These are phyloP conservation scores for Chrysolina americana DNA, from an alignment of 2,888 invertebrate species.

Conservation along the genomic window DNA sequence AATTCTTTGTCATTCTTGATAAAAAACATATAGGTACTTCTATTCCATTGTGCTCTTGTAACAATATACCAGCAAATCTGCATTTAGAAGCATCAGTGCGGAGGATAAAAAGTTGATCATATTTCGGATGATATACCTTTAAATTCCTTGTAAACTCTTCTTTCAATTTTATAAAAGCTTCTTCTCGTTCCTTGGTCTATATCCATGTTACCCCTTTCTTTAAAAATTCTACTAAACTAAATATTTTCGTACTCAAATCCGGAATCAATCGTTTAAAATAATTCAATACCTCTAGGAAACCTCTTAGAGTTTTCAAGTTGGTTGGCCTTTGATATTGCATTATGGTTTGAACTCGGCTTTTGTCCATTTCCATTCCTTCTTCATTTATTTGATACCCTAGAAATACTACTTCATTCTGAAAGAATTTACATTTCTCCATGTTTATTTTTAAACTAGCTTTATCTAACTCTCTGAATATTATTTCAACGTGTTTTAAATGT, in stretches of 20 bases:
- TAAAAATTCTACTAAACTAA: conserved; percentile 18
- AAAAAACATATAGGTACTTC: conserved; percentile 28
- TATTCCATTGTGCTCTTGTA: conserved; percentile 12
- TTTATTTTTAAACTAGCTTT: too few relatives aligned
- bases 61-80: conserved; percentile 26
- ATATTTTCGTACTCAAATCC: conserved; percentile 18
- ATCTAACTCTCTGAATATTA: background rate
- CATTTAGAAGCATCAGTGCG: conserved; percentile 27
- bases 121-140: too few relatives aligned
- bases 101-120: conserved; percentile 17
- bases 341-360: background rate
- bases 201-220: conserved; percentile 27
- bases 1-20: background rate
- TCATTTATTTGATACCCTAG: background rate
- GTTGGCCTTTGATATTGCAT: too few relatives aligned
- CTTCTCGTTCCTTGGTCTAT: conserved; percentile 22
- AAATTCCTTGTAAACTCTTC: too few relatives aligned
- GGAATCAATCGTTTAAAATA: conserved; percentile 28
- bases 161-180: background rate
- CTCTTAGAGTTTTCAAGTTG: conserved; percentile 54
- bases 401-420: background rate
- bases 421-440: background rate
- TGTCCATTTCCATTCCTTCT: conserved; percentile 53
- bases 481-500: background rate
- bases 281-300: conserved; percentile 51